phyloP scores from a whole-genome alignment of 1,140 invertebrate species.

The Hyles vespertilio region DNA sequence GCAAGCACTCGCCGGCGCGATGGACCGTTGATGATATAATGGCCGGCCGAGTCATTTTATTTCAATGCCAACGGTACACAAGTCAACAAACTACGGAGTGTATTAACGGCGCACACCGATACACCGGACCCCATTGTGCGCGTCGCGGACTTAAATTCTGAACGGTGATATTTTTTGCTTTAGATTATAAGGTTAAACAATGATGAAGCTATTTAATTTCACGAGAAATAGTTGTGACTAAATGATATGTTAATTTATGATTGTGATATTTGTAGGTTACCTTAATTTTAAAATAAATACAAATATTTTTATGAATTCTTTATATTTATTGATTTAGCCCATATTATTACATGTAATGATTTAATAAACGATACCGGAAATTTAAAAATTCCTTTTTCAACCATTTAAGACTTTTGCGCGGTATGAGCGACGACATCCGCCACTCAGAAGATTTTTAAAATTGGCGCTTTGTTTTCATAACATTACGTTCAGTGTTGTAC shows the following conservation, averaged over 20 bases:
- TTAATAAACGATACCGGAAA: too few relatives aligned
- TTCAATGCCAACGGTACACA: slow-evolving; percentile 66
- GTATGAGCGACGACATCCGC: too few relatives aligned
- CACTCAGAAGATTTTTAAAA: too few relatives aligned
- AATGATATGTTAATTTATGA: slow-evolving; percentile 3
- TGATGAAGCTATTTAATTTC: slow-evolving; percentile 3
- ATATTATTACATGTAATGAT: too few relatives aligned
- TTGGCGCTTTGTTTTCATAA: too few relatives aligned
- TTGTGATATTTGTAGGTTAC: slow-evolving; percentile 2
- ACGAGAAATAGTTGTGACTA: slow-evolving; percentile 3
- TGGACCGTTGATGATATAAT: slow-evolving; percentile 70
- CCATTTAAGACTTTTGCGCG: too few relatives aligned
- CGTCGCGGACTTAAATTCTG: slow-evolving; percentile 48
- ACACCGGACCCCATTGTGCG: slow-evolving; percentile 30
- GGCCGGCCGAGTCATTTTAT: slow-evolving; percentile 51
- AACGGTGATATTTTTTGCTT: slow-evolving; percentile 50
- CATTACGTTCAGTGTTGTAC: too few relatives aligned
- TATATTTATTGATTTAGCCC: too few relatives aligned
- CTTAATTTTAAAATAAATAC: too few relatives aligned
- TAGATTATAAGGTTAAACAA: slow-evolving; percentile 3
- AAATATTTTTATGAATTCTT: too few relatives aligned
- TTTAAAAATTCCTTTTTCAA: too few relatives aligned
- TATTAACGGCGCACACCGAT: slow-evolving; percentile 43
- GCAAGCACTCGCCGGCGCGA: slow-evolving; percentile 58
- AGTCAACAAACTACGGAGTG: slow-evolving; percentile 66